Base-by-base conservation (phyloP, 2,113 vertebrate species). In the Carassius gibelio region DNA sequence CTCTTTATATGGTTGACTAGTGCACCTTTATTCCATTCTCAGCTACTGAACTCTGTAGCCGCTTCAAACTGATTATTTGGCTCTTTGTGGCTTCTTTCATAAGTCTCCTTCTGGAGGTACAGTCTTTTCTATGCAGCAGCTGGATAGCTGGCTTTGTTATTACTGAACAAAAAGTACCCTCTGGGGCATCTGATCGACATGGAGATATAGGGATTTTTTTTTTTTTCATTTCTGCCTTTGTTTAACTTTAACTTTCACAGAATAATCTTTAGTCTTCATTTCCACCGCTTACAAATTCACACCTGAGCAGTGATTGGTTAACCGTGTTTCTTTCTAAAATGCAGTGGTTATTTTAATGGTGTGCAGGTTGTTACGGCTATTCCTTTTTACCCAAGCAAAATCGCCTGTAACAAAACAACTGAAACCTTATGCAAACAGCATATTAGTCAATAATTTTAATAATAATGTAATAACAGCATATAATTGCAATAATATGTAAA, bases 31-130 rank as follows among this genome's bases (percentile, higher is more conserved):
- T 78, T 78, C 52, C 9, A 1, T 38, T 78, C 75, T 59, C 75
- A 34, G 50, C 75, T 57, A 36, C 75, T 59, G 75, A 75, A 52
- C 74, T 75, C 45, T 50, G 74, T 50, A 30, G 74, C 45, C 21
- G 74, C 74, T 52, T 75, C 45, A 75, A 75, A 75, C 45, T 75
- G 74, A 75, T 75, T 75, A 75, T 75, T 78, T 8, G 52, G 75
- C 75, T 78, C 30, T 78, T 59, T 78, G 26, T 78, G 75, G 15
- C 75, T 38, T 59, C 52, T 78, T 59, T 78, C 30, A 78, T 38
- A 38, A 38, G 75, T 59, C 55, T 34, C 75, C 30, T 59, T 78
- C 50, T 78, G 50, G 48, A 71, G 45, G 38, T 42, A 68, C 23
- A 66, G 19, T 6, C 14, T 45, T 23, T 52, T 68, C 61, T 3